Base-by-base conservation (phyloP, 2,888 invertebrate species). In the Lordiphosa fenestrarum region DNA sequence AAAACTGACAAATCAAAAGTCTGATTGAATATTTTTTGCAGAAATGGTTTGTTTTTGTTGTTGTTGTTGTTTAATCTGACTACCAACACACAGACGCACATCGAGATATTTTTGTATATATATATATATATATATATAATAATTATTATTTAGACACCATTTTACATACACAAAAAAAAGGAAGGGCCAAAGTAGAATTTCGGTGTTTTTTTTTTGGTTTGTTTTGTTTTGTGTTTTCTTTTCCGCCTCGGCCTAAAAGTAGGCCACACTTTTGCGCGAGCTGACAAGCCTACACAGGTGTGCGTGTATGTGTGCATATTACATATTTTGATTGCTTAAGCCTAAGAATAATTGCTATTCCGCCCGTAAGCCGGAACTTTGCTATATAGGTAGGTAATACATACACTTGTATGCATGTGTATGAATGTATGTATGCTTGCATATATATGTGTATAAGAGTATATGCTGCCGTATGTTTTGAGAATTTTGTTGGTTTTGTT, bases 131-230 rank as follows among this genome's bases (percentile, higher is more conserved):
- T 49, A 54, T 60, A 39, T 40, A 36, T 58, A 40, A 15, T 15
- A 44, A 44, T 62, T 51, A 41, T 51, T 63, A 50, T 46, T 62
- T 76, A 76, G 75, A 80, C 75, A 76, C 81, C 67, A 72, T 73
- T 72, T 30, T 61, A 75, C 69, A 75, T 65, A 62, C 65, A 72
- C 71, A 69, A 73, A 65, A 74, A 48, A 39, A 19, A 37, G 35
- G 40, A 44, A 39, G 48, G 36, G 30, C 30, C 25, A 42, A 42
- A 13, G 40, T 36, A 23, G 41, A 61, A 21, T 36, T 37, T 39
- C 35, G n/a, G 15, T 15, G 15, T 15, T 15, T 2, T 15, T 15
- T 15, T 15, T 15, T 15, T 15, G 15, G 1, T 15, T 15, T 15
- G 15, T 15, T 19, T 19, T 19, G 41, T 13, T 46, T 52, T 7